Evolutionary conservation across 2,888 invertebrate species (phyloP).

Genomic region (Noctua fimbriata): DNA sequence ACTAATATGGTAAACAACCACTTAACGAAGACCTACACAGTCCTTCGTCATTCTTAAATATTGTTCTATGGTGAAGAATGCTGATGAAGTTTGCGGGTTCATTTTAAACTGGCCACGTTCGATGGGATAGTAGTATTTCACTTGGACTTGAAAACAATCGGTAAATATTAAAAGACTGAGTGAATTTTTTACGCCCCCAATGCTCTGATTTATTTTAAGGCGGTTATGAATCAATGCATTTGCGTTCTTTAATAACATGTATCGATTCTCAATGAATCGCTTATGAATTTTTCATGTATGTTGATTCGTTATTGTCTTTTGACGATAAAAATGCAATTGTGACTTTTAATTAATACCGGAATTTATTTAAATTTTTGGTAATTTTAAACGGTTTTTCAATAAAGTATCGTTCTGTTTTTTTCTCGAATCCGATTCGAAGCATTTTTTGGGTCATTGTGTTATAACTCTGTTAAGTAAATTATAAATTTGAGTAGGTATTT

Average conservation of each 20-base stretch:
- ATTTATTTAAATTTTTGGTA: conserved; percentile 27
- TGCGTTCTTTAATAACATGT: conserved; percentile 71
- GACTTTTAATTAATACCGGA: conserved; percentile 30
- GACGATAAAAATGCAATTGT: conserved; percentile 51
- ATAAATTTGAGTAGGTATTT: background rate
- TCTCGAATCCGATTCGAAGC: background rate
- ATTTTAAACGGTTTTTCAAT: conserved; percentile 12
- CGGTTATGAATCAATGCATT: conserved; percentile 72
- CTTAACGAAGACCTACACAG: conserved; percentile 55
- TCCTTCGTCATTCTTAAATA: background rate
- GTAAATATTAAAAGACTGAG: conserved; percentile 78
- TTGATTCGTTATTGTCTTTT: conserved; percentile 62
- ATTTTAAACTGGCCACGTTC: conserved; percentile 65
- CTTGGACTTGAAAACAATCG: conserved; percentile 78
- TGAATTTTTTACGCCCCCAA: conserved; percentile 76
- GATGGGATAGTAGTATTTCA: conserved; percentile 75
- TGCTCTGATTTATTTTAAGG: conserved; percentile 76
- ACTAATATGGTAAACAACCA: conserved; percentile 73
- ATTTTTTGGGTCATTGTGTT: background rate
- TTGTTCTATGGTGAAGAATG: background rate
- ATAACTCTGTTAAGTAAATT: too few species aligned
- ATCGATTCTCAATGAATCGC: conserved; percentile 62
- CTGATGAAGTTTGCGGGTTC: conserved; percentile 53
- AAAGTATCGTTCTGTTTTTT: background rate
- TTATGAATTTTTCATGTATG: conserved; percentile 66